These are phyloP conservation scores for Engraulis encrasicolus DNA, from an alignment of 2,113 vertebrate genomes.

Conservation along the genomic window DNA sequence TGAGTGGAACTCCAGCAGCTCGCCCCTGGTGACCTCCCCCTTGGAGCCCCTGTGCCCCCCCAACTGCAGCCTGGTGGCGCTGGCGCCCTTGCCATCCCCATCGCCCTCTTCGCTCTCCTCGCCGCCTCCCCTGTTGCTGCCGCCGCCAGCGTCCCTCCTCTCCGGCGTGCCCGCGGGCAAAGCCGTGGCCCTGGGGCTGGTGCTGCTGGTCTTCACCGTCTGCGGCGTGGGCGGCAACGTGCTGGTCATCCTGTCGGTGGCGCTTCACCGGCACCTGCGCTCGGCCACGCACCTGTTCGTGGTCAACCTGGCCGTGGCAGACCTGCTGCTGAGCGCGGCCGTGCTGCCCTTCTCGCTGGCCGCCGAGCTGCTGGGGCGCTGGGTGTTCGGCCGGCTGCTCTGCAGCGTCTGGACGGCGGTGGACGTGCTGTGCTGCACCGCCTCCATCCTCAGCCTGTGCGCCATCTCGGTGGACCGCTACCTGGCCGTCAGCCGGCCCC, in stretches of 20 bases:
- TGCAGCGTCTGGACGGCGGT: conserved; percentile 93
- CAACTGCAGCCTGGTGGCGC: conserved; percentile 81
- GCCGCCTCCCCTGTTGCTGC: too few relatives aligned
- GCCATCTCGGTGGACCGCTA: conserved; percentile 96
- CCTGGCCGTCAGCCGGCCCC: conserved; percentile 91
- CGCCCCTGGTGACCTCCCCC: conserved; percentile 51
- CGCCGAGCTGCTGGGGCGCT: conserved; percentile 89
- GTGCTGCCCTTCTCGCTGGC: conserved; percentile 95
- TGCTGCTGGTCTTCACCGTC: conserved; percentile 85
- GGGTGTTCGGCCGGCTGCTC: conserved; percentile 90
- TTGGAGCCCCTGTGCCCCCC: conserved; percentile 77
- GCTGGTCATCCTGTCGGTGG: conserved; percentile 92
- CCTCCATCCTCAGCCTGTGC: conserved; percentile 94
- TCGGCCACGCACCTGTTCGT: conserved; percentile 95
- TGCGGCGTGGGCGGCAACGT: conserved; percentile 94
- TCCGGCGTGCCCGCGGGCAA: conserved; percentile 81
- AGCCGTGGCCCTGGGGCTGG: conserved; percentile 80
- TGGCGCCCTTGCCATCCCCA: too few relatives aligned
- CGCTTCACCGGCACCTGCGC: conserved; percentile 88
- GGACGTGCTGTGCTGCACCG: conserved; percentile 94
- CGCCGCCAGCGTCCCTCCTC: too few relatives aligned
- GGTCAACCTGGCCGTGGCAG: conserved; percentile 91
- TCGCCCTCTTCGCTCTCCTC: too few relatives aligned
- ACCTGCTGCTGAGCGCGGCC: conserved; percentile 88
- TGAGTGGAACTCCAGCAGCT: conserved; percentile 71